Base-by-base conservation (phyloP, 2,113 vertebrate species). In the Peucedramus taeniatus region DNA sequence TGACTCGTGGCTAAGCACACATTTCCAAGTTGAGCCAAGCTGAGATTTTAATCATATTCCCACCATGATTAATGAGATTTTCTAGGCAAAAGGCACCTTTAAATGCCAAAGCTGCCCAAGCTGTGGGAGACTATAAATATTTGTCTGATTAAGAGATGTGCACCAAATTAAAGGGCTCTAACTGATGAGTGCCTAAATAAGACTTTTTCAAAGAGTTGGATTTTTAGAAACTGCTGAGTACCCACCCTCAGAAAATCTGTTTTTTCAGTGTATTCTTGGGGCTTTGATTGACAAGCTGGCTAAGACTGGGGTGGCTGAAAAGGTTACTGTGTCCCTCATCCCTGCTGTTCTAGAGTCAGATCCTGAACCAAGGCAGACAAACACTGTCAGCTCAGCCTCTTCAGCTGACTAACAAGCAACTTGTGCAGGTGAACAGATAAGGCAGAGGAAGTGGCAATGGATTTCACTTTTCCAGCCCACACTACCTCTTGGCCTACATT, bases 241-340 rank as follows among this genome's bases (percentile, higher is more conserved):
- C 79, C 82, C 90, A 86, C 95, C 95, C 85, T 92, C 92, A 74
- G 75, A 96, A 96, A 97, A 96, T 93, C 90, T 96, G 96, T 8
- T 90, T 94, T 92, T 93, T 10, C 23, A 42, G 63, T 69, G 22
- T 94, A 90, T 95, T 96, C 90, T 92, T 93, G 77, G 83, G 66
- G 17, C 21, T 83, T 96, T 96, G 96, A 96, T 83, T 97, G 95
- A 95, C 92, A 94, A 93, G 85, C 75, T 83, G 49, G 75, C 83
- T 95, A 94, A 77, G 90, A 83, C 39, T 80, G 50, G 23, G 13
- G 47, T 69, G 42, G 22, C 35, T 93, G 70, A 53, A 94, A 97
- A 94, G 75, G 66, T 88, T 95, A 77, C 8, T 4, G 7, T 88
- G 71, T 90, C 21, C 88, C 82, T 69, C 70, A 76, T 88, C 54